phyloP scores from a whole-genome alignment of 1,140 invertebrate species.

The Trachelipus rathkii region DNA sequence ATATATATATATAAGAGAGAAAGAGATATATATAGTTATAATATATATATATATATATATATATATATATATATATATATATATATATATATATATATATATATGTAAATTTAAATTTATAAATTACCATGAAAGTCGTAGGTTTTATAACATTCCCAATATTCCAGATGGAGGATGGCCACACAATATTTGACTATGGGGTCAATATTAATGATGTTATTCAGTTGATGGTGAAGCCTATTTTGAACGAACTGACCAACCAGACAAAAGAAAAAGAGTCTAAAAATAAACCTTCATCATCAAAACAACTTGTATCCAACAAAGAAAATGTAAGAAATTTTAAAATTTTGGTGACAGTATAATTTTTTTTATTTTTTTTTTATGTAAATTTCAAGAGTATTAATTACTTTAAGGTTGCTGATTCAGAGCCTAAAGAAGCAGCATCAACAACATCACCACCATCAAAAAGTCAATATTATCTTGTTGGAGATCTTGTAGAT shows the following conservation, averaged over 20 bases:
- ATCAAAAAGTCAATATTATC: constrained; percentile 58
- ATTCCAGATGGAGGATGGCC: constrained; percentile 66
- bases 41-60: too few relatives aligned
- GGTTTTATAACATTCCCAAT: constrained; percentile 28
- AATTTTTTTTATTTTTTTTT: too few relatives aligned
- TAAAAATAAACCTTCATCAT: not conserved
- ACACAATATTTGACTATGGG: constrained; percentile 71
- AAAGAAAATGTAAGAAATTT: not conserved
- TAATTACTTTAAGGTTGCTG: not conserved
- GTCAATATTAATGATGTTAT: constrained; percentile 75
- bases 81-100: too few relatives aligned
- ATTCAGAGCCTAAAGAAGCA: not conserved
- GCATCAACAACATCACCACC: constrained; percentile 45
- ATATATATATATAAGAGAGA: constrained; percentile 20
- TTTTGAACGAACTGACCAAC: constrained; percentile 35
- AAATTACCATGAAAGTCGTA: not conserved
- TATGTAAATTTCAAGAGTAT: too few relatives aligned
- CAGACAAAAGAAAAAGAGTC: not conserved
- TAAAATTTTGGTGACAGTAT: too few relatives aligned
- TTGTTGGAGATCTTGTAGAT: constrained; percentile 68
- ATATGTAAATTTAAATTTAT: not conserved
- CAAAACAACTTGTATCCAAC: not conserved
- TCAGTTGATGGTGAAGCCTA: constrained; percentile 60
- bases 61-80: too few relatives aligned
- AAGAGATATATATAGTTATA: constrained; percentile 5